A percentile compares a stretch with the other conserved stretches of the same genome.
phyloP scores from a whole-genome alignment of 2,888 invertebrate species.

The Synanthedon myopaeformis region DNA sequence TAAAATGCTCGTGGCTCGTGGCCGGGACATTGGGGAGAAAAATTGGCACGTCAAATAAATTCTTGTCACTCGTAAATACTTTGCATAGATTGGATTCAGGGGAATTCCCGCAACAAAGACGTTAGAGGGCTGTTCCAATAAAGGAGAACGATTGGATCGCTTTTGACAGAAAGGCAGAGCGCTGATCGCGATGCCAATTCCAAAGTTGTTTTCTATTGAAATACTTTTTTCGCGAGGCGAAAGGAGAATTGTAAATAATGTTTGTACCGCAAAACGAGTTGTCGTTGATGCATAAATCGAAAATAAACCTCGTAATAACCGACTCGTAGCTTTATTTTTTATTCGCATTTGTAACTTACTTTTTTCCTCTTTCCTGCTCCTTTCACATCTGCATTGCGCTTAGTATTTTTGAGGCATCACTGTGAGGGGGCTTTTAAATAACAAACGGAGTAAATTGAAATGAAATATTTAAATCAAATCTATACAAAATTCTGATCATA shows the following conservation, averaged over 20 bases:
- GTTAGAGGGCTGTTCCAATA: slow-evolving; percentile 52
- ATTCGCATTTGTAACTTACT: background rate
- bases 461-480: too few species aligned
- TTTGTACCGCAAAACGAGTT: slow-evolving; percentile 24
- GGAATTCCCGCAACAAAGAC: slow-evolving; percentile 59
- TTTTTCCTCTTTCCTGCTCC: slow-evolving; percentile 10
- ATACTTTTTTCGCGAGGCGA: background rate
- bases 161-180: slow-evolving; percentile 48
- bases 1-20: slow-evolving; percentile 25
- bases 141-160: slow-evolving; percentile 55
- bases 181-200: slow-evolving; percentile 27
- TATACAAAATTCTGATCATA: too few species aligned
- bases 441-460: too few species aligned
- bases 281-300: slow-evolving; percentile 27
- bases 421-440: too few species aligned
- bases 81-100: slow-evolving; percentile 60
- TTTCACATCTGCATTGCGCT: slow-evolving; percentile 9
- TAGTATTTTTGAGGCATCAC: background rate
- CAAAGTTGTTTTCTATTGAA: slow-evolving; percentile 6
- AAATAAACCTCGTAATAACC: slow-evolving; percentile 17
- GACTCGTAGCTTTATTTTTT: background rate
- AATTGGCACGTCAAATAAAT: slow-evolving; percentile 60
- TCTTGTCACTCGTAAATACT: slow-evolving; percentile 62
- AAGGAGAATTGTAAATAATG: background rate
- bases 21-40: slow-evolving; percentile 30